phyloP scores from a whole-genome alignment of 2,113 vertebrate species.

The Microtus ochrogaster region DNA sequence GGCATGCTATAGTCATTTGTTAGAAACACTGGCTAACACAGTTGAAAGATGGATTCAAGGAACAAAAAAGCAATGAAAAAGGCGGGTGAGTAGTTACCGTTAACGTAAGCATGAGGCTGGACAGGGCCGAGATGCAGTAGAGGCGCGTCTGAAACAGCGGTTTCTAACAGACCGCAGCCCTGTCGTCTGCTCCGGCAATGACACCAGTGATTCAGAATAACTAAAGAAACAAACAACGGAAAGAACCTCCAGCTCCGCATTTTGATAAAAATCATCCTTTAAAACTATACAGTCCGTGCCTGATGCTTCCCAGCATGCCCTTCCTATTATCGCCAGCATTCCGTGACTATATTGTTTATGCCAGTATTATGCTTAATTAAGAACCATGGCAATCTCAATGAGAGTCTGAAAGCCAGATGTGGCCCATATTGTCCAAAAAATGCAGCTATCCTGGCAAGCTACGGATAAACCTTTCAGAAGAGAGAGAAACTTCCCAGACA shows the following conservation, averaged over 20 bases:
- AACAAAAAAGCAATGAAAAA: background rate
- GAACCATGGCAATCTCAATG: slow-evolving; percentile 49
- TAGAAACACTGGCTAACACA: background rate
- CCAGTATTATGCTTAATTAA: slow-evolving; percentile 69
- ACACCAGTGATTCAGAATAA: slow-evolving; percentile 34
- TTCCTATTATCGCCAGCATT: slow-evolving; percentile 63
- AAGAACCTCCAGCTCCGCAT: background rate
- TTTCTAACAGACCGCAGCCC: background rate
- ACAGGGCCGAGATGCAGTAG: background rate
- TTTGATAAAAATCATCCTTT: slow-evolving; percentile 38
- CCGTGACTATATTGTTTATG: slow-evolving; percentile 45
- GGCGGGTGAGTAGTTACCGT: background rate
- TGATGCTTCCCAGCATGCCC: slow-evolving; percentile 39
- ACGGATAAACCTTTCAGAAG: slow-evolving; percentile 44
- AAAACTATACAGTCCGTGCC: background rate
- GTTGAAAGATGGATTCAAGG: background rate
- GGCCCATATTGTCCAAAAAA: slow-evolving; percentile 57
- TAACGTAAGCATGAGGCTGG: background rate
- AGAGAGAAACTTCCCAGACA: slow-evolving; percentile 11
- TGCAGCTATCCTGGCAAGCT: slow-evolving; percentile 49
- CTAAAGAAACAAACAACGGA: background rate
- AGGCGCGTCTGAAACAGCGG: background rate
- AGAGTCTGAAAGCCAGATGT: slow-evolving; percentile 56
- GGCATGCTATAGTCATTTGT: background rate
- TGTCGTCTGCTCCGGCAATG: background rate